Evolutionary conservation across 2,888 invertebrate species (phyloP), one percentile per base, ranked within the genome.

Genomic region (Morinoia aosen): DNA sequence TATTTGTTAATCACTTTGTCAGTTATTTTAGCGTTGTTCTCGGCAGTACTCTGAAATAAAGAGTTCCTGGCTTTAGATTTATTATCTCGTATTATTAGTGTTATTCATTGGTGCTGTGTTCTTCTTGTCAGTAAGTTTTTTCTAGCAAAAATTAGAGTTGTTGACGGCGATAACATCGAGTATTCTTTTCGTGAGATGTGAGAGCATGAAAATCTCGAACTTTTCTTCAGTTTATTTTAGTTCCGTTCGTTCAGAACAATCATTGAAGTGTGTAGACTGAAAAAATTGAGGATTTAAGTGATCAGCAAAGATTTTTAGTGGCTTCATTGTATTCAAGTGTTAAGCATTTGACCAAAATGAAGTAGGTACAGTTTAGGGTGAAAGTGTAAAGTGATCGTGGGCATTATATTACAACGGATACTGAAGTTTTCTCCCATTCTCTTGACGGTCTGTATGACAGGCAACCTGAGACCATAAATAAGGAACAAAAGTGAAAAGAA

Each of bases 31-130:
- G 40, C 19, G 90, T 39, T 48, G 90, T 90, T 90, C 14, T 11
- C 90, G 90, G 48, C 90, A 40, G 39, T 12, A 90, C 76, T 76
- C 76, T 76, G 76, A 76, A 19, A 76, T 76, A 76, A 48, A 33
- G 76, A 76, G 76, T 76, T 76, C 76, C 76, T 33, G 76, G 76
- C 76, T 76, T 76, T 76, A 76, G 8, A 76, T 40, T 90, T 90
- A 90, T 11, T n/a, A 88, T 48, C 12, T 90, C 90, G 90, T 76
- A 76, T 76, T 76, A 76, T 76, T 76, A 76, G 33, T 90, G 40
- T 39, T 90, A 90, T 90, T 90, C 90, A 16, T 90, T 90, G 90
- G 90, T 90, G 90, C 90, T 90, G 90, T 90, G 90, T 90, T 90
- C 90, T 90, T 90, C 48, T 40, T 90, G 39, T 90, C 48, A 90